Evolutionary conservation across 2,888 invertebrate species (phyloP).

Genomic region (Dryadula phaetusa): DNA sequence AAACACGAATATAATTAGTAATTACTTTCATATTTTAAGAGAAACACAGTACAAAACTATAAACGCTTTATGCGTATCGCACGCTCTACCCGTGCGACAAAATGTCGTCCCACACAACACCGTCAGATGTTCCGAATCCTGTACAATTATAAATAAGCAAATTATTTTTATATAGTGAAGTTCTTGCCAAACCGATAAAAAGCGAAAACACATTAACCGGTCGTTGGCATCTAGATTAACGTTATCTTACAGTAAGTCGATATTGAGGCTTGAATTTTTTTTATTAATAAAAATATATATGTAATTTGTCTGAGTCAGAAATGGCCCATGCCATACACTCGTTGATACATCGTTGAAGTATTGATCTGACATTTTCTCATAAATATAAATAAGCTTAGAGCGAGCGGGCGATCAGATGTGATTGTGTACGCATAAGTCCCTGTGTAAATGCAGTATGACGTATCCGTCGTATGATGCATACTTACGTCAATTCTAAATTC

Average conservation of each 20-base stretch:
- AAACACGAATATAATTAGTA: too few relatives aligned
- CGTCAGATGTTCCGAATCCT: conserved; percentile 13
- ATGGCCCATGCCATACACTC: neutral
- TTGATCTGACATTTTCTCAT: conserved; percentile 23
- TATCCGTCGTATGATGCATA: too few relatives aligned
- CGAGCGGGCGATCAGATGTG: conserved; percentile 19
- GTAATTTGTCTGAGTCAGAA: neutral
- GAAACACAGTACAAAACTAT: too few relatives aligned
- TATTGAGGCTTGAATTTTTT: neutral
- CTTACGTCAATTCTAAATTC: too few relatives aligned
- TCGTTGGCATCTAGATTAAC: conserved; percentile 33
- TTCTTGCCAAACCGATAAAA: conserved; percentile 36
- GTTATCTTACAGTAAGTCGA: conserved; percentile 28
- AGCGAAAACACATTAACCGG: conserved; percentile 33
- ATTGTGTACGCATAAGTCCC: conserved; percentile 13
- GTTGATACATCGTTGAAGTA: neutral
- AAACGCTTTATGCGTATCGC: neutral
- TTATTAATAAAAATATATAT: neutral
- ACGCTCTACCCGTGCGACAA: neutral
- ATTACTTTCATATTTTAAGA: too few relatives aligned
- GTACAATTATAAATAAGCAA: conserved; percentile 27
- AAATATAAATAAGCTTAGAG: conserved; percentile 23
- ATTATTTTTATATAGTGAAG: conserved; percentile 37
- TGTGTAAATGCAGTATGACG: conserved; percentile 9
- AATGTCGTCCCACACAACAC: neutral